A percentile compares a stretch with the other conserved stretches of the same genome.
These are phyloP conservation scores for Sarotherodon lohbergeri DNA, from an alignment of 2,113 vertebrate genomes.

Conservation along the genomic window DNA sequence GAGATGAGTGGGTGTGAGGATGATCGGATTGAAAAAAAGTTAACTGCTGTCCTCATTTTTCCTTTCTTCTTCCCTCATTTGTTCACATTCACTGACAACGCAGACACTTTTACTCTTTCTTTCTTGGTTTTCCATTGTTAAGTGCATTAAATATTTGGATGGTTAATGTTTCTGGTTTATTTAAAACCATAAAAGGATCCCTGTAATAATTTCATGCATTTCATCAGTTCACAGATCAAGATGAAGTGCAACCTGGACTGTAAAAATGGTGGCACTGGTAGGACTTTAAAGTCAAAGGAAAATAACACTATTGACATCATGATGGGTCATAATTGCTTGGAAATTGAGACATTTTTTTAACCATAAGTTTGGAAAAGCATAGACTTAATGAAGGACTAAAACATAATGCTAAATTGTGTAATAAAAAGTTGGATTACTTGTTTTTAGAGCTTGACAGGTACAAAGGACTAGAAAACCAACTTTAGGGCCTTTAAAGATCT, in stretches of 20 bases:
- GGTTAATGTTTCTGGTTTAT: not conserved
- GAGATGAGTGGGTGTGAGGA: conserved; percentile 64
- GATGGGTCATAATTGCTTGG: not conserved
- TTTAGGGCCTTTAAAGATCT: not conserved
- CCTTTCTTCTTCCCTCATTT: conserved; percentile 6
- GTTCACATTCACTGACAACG: conserved; percentile 1
- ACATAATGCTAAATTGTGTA: not conserved
- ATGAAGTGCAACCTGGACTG: not conserved
- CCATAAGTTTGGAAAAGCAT: not conserved
- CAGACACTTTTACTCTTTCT: not conserved
- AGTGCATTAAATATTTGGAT: not conserved
- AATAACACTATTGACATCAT: not conserved
- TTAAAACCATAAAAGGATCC: not conserved
- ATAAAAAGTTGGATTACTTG: not conserved
- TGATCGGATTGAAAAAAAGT: conserved; percentile 57
- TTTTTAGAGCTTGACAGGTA: not conserved
- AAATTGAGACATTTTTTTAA: not conserved
- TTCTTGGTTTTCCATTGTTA: not conserved
- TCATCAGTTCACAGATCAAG: not conserved
- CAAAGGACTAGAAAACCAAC: not conserved
- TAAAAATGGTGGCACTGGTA: not conserved
- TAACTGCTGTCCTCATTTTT: conserved; percentile 17
- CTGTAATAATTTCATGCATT: not conserved
- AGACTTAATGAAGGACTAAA: not conserved
- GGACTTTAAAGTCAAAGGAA: not conserved